Conservation (phyloP, 2,113 vertebrate genomes). For the Malurus melanocephalus region DNA sequence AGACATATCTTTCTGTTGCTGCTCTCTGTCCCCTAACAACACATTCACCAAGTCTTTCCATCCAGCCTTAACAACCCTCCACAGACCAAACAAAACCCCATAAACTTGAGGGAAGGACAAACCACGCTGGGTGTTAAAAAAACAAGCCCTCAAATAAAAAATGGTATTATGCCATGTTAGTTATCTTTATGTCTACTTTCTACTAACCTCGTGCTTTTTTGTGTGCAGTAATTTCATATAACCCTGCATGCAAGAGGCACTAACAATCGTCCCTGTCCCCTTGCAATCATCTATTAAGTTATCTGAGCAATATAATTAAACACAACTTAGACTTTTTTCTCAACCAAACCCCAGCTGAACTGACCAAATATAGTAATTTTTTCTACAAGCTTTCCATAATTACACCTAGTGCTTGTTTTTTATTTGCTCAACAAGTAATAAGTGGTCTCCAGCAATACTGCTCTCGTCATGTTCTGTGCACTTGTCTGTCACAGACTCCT, state of each 20-base stretch:
- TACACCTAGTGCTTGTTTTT: not conserved
- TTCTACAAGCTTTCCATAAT: not conserved
- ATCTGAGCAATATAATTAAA: not conserved
- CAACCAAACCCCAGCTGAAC: not conserved
- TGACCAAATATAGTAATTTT: not conserved
- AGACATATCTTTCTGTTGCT: not conserved
- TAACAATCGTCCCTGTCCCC: not conserved
- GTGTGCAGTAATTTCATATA: not conserved
- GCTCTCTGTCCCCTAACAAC: not conserved
- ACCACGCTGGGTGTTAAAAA: not conserved
- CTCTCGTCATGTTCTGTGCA: not conserved
- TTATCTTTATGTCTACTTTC: not conserved
- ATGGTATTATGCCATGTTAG: not conserved
- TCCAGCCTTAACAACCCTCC: not conserved
- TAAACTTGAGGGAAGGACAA: not conserved
- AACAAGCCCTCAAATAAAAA: not conserved
- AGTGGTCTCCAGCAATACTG: not conserved
- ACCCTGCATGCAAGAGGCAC: not conserved
- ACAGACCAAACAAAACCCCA: accelerated
- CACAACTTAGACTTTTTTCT: not conserved
- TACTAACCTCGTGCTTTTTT: not conserved
- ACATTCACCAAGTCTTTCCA: not conserved
- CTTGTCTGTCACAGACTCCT: not conserved
- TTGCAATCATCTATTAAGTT: not conserved
- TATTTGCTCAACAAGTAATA: not conserved